A percentile compares a stretch with the other conserved stretches of the same genome.
Conservation (phyloP, 2,888 invertebrate genomes). For the Nomada goodeniana region DNA sequence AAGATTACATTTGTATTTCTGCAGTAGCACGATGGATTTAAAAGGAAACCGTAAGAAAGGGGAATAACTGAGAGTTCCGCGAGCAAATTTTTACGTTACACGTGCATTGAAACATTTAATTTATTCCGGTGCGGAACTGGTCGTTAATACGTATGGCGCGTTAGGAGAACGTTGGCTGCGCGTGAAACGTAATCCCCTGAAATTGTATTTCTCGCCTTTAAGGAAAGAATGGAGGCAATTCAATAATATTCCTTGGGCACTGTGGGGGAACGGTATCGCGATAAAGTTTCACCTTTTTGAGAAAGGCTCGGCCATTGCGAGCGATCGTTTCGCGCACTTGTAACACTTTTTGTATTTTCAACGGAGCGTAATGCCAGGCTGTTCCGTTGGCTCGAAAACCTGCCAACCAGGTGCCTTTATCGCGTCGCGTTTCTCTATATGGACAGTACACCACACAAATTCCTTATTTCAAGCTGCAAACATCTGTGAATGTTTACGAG, state of each 20-base stretch:
- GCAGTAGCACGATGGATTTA: too few species aligned
- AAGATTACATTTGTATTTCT: too few species aligned
- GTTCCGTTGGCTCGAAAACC: background rate
- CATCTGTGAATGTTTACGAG: too few species aligned
- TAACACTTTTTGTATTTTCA: slow-evolving; percentile 7
- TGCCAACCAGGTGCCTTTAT: background rate
- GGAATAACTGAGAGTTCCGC: too few species aligned
- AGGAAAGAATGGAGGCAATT: slow-evolving; percentile 7
- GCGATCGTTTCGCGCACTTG: slow-evolving; percentile 13
- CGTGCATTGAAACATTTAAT: background rate
- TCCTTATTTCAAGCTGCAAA: background rate
- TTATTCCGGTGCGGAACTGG: background rate
- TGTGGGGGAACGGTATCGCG: background rate
- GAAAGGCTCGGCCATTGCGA: slow-evolving; percentile 36
- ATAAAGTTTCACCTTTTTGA: slow-evolving; percentile 37
- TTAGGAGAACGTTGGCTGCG: background rate
- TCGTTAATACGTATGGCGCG: background rate
- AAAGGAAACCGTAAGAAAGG: too few species aligned
- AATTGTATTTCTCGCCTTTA: slow-evolving; percentile 7
- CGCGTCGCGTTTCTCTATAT: too few species aligned
- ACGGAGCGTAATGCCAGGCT: background rate
- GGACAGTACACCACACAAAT: too few species aligned
- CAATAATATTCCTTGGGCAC: slow-evolving; percentile 28
- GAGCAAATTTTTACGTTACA: background rate
- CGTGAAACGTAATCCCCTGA: slow-evolving; percentile 4